A percentile compares a stretch with the other conserved stretches of the same genome.
phyloP scores from a whole-genome alignment of 2,113 vertebrate genomes.

The Coreoperca whiteheadi region DNA sequence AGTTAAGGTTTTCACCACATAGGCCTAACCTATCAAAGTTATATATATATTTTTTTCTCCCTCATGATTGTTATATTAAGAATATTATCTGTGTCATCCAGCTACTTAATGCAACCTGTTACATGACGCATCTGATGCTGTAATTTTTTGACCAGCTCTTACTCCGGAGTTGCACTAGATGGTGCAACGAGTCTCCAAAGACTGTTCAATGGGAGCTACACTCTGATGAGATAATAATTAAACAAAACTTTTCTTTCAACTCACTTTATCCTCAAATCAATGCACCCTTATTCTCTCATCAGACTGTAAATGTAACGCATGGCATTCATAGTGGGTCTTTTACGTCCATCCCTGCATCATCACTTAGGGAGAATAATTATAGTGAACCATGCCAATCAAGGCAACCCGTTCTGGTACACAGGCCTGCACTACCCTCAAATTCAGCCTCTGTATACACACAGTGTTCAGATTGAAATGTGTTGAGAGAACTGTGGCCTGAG shows the following conservation, averaged over 20 bases:
- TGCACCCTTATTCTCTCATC: not conserved
- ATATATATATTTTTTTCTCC: not conserved
- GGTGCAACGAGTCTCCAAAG: slow-evolving; percentile 46
- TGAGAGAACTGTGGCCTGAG: slow-evolving; percentile 21
- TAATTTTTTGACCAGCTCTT: not conserved
- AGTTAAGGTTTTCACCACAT: not conserved
- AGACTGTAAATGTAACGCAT: slow-evolving; percentile 16
- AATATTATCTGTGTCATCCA: not conserved
- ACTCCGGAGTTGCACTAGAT: slow-evolving; percentile 55
- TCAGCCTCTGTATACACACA: slow-evolving; percentile 1
- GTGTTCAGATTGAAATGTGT: slow-evolving; percentile 18
- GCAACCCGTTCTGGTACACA: slow-evolving; percentile 33
- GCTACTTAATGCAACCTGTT: slow-evolving; percentile 46
- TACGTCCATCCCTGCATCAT: slow-evolving; percentile 14
- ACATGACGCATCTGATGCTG: slow-evolving; percentile 3
- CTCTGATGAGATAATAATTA: slow-evolving; percentile 2
- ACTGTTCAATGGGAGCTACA: not conserved
- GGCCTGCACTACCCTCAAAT: slow-evolving; percentile 19
- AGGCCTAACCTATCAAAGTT: not conserved
- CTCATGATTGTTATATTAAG: not conserved
- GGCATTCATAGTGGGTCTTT: not conserved
- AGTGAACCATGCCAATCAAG: slow-evolving; percentile 53
- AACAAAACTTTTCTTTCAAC: slow-evolving; percentile 14
- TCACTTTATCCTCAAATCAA: slow-evolving; percentile 18
- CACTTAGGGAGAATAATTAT: slow-evolving; percentile 58